Conservation (phyloP, 2,113 vertebrate genomes). For the Himantopus leucocephalus region DNA sequence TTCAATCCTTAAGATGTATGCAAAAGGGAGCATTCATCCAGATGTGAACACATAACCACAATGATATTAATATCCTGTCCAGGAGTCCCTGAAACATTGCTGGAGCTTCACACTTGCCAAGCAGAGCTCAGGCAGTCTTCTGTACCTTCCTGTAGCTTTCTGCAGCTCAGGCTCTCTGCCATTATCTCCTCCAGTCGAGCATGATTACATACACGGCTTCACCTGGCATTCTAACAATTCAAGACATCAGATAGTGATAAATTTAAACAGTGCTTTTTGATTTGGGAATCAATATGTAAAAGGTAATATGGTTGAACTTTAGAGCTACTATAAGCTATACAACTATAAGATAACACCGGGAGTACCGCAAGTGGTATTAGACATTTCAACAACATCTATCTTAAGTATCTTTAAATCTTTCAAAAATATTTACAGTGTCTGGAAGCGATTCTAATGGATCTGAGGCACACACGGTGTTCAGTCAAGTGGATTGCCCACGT, state of each 20-base stretch:
- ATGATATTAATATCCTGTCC: not conserved
- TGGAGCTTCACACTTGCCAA: not conserved
- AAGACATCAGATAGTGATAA: not conserved
- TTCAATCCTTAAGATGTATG: not conserved
- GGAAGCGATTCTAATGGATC: not conserved
- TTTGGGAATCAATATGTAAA: not conserved
- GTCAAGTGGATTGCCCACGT: not conserved
- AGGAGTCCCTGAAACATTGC: not conserved
- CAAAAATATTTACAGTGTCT: not conserved
- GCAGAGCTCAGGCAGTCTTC: not conserved
- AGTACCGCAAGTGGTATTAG: not conserved
- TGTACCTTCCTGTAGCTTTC: not conserved
- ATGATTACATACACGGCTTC: not conserved
- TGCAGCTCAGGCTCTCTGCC: not conserved
- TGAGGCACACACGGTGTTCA: not conserved
- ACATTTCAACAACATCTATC: not conserved
- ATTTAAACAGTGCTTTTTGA: not conserved
- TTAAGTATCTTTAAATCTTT: not conserved
- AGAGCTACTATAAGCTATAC: not conserved
- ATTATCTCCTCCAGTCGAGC: not conserved
- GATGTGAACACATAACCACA: not conserved
- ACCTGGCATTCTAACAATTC: not conserved
- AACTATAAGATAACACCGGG: not conserved
- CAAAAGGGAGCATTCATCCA: not conserved
- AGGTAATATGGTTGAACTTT: not conserved